Base-by-base conservation (phyloP, 2,113 vertebrate species). In the Ia io region DNA sequence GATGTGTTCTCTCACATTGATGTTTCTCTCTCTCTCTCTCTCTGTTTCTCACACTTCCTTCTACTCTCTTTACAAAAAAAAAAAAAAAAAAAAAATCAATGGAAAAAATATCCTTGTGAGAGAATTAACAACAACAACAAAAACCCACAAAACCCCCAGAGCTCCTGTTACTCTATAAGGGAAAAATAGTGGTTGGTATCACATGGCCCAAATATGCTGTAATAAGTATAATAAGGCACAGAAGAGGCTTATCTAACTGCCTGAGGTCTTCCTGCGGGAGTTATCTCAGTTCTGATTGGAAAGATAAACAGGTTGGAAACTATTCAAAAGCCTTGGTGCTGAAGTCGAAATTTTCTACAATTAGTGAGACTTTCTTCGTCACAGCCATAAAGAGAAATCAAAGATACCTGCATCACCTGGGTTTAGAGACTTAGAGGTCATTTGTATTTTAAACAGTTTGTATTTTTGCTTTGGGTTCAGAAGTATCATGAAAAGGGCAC, bases 271-370 rank as follows among this genome's bases (percentile, higher is more conserved):
- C 49, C 56, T 69, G 63, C 25, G 51, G 40, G 32, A 77, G 42
- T 11, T 65, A 37, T 6, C 47, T 94, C 30, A 9, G n/a, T 28
- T 84, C 28, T 42, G 11, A 23, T 74, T 93, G 35, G 53, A 73
- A 93, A 91, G 47, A 78, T 61, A 87, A n/a, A 7, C 51, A 70
- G 30, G 16, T 73, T 90, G n/a, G 61, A 90, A 88, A 79, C 47
- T 49, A 78, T 56, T 71, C 10, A 82, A 89, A 94, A 76, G 18
- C 12, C 44, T 61, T 78, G 17, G 23, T 74, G 40, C 37, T 67
- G 56, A 86, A 85, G 42, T n/a, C n/a, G 73, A 91, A 85, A 76
- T 12, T 89, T 96, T 90, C 40, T 91, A 70, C 49, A 84, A 84
- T 3, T 32, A 49, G n/a, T 37, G 74, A 32, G 42, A 47, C 18